Evolutionary conservation across 2,113 vertebrate species (phyloP).

Genomic region (Pithys albifrons): DNA sequence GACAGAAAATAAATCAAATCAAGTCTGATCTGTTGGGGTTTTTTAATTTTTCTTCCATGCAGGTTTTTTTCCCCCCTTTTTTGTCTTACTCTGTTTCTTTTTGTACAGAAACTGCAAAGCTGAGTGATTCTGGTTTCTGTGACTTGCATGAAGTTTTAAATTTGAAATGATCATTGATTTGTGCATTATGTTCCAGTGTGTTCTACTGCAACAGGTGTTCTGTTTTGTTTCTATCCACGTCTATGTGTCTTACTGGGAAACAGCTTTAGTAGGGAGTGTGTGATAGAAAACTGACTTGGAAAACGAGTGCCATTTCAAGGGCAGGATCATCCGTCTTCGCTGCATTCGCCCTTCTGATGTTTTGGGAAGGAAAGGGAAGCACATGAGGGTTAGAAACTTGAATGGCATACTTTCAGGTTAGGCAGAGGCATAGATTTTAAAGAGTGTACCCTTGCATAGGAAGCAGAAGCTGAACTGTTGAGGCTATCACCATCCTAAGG

Average conservation of each 20-base stretch:
- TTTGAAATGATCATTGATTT: constrained; percentile 43
- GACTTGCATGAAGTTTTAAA: constrained; percentile 22
- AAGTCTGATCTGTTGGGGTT: not conserved
- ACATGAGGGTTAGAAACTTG: not conserved
- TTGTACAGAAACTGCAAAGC: not conserved
- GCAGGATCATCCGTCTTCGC: not conserved
- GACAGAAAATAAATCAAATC: constrained; percentile 39
- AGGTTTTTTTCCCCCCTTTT: not conserved
- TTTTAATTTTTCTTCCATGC: not conserved
- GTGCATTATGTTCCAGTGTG: constrained; percentile 2
- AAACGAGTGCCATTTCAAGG: not conserved
- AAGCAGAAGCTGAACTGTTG: not conserved
- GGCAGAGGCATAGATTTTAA: not conserved
- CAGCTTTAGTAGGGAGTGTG: not conserved
- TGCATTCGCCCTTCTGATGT: not conserved
- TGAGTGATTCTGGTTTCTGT: constrained; percentile 7
- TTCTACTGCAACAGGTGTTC: not conserved
- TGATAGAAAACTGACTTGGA: constrained; percentile 22
- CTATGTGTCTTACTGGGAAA: constrained; percentile 6
- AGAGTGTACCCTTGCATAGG: not conserved
- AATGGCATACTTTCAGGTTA: not conserved
- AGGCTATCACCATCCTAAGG: not conserved
- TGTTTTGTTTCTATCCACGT: constrained; percentile 32
- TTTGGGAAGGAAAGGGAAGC: not conserved
- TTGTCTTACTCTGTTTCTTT: constrained; percentile 6